phyloP scores from a whole-genome alignment of 2,113 vertebrate genomes.

The Fregetta grallaria region DNA sequence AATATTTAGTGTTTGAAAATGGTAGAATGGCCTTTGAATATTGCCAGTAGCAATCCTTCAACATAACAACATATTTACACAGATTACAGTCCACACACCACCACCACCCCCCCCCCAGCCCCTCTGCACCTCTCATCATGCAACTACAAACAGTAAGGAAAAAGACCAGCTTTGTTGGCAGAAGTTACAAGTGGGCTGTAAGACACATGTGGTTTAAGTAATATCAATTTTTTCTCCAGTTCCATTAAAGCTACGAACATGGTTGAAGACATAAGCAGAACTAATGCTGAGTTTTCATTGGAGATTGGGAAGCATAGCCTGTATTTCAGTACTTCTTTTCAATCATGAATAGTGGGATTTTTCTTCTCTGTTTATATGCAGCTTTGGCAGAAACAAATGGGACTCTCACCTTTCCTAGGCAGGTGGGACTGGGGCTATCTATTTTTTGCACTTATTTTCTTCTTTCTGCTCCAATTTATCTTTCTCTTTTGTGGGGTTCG shows the following conservation, averaged over 20 bases:
- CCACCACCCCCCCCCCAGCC: background rate
- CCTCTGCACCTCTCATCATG: background rate
- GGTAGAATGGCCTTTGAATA: background rate
- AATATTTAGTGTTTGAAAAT: background rate
- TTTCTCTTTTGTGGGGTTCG: background rate
- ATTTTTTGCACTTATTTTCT: background rate
- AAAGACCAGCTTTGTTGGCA: background rate
- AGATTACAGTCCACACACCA: no score
- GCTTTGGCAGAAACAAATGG: background rate
- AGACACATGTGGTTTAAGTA: background rate
- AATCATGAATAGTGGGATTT: background rate
- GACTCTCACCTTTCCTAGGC: background rate
- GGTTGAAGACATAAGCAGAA: background rate
- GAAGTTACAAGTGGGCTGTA: background rate
- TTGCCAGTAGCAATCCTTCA: background rate
- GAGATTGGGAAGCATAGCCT: background rate
- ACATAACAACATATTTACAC: fast-evolving
- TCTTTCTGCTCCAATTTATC: background rate
- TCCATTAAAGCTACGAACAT: background rate
- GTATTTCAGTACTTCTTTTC: background rate
- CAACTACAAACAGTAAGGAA: background rate
- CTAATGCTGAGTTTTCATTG: background rate
- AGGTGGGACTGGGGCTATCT: background rate
- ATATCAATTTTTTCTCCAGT: background rate
- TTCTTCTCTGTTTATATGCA: background rate